Evolutionary conservation across 2,113 vertebrate species (phyloP).

Genomic region (Bagarius yarrelli): DNA sequence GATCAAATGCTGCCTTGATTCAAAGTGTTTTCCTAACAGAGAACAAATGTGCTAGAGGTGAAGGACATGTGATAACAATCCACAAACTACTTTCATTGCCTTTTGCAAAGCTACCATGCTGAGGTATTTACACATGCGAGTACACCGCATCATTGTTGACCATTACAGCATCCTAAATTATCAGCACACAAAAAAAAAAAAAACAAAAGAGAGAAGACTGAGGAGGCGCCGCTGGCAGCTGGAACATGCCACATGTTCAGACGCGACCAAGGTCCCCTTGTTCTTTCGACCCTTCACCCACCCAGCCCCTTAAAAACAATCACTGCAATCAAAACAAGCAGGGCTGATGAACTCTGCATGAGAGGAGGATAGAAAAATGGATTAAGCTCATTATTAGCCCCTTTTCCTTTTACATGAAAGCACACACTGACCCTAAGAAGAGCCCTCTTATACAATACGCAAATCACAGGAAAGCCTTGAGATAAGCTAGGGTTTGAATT

Average conservation of each 20-base stretch:
- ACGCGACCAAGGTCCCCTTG: neutral
- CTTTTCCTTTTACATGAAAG: slow-evolving; percentile 17
- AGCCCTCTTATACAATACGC: slow-evolving; percentile 27
- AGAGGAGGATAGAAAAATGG: slow-evolving; percentile 37
- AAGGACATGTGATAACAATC: slow-evolving; percentile 51
- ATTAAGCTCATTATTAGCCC: slow-evolving; percentile 36
- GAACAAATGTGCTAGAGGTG: slow-evolving; percentile 53
- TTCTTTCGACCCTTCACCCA: neutral
- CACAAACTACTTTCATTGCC: slow-evolving; percentile 48
- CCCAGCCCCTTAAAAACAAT: slow-evolving; percentile 9
- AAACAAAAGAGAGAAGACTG: slow-evolving; percentile 40
- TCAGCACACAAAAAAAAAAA: slow-evolving; percentile 55
- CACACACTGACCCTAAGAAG: neutral
- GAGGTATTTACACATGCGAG: slow-evolving; percentile 44
- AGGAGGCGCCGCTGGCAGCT: slow-evolving; percentile 43
- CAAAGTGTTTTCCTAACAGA: slow-evolving; percentile 47
- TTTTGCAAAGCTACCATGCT: slow-evolving; percentile 34
- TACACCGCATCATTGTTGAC: slow-evolving; percentile 50
- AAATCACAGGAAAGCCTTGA: slow-evolving; percentile 37
- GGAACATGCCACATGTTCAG: slow-evolving; percentile 52
- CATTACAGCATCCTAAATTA: slow-evolving; percentile 60
- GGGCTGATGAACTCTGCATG: slow-evolving; percentile 30
- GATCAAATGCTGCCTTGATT: slow-evolving; percentile 28
- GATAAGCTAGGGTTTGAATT: neutral
- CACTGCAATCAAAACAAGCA: slow-evolving; percentile 27